Conservation (phyloP, 2,797 vertebrate species). For the Poliocrania exsul region DNA sequence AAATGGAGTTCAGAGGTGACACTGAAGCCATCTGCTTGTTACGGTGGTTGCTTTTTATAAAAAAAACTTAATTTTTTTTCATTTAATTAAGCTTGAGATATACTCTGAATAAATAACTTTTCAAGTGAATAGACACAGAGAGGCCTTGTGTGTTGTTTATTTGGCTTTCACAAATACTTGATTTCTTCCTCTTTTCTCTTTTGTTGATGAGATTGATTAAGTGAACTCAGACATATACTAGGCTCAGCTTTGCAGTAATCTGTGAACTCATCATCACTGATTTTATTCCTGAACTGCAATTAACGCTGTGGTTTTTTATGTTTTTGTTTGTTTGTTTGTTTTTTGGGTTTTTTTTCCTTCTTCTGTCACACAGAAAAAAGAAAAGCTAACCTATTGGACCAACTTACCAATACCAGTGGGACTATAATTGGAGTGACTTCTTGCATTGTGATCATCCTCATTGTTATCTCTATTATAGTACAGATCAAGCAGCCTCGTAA, state of each 20-base stretch:
- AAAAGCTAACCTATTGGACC: conserved; percentile 94
- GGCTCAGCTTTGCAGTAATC: not conserved
- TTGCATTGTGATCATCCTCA: conserved; percentile 95
- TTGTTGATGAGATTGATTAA: not conserved
- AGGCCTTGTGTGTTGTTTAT: not conserved
- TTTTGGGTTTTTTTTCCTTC: not conserved
- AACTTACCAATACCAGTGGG: conserved; percentile 97
- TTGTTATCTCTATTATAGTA: conserved; percentile 93
- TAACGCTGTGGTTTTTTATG: conserved; percentile 14
- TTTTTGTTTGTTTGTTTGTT: not conserved
- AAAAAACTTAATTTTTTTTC: not conserved
- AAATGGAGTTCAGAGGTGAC: not conserved
- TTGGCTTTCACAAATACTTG: not conserved
- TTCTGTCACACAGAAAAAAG: conserved; percentile 86
- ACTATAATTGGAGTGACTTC: conserved; percentile 96
- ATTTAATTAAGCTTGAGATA: not conserved
- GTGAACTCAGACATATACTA: not conserved
- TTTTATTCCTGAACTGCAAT: not conserved
- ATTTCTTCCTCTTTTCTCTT: not conserved
- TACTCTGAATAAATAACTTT: not conserved
- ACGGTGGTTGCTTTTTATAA: not conserved
- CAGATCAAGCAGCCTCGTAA: conserved; percentile 99
- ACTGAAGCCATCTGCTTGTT: not conserved
- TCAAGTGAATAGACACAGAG: not conserved
- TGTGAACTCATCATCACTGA: not conserved